Conservation (phyloP, 2,113 vertebrate species). For the Eleginops maclovinus region DNA sequence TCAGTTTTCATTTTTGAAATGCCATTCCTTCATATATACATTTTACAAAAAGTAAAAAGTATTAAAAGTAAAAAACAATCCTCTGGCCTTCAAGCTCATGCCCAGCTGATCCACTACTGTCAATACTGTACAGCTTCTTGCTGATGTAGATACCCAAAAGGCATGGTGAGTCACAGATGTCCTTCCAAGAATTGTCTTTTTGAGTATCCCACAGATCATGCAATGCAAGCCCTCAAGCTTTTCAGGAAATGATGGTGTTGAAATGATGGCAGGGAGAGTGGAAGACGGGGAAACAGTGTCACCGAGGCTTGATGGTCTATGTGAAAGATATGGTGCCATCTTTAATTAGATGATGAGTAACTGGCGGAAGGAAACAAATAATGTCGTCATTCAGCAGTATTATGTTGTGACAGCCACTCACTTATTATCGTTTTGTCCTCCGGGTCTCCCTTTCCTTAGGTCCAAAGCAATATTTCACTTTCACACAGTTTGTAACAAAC, state of each 20-base stretch:
- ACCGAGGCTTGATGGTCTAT: conserved; percentile 62
- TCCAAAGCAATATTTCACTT: conserved; percentile 29
- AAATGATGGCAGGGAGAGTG: conserved; percentile 20
- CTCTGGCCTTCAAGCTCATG: not conserved
- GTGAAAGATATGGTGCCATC: conserved; percentile 72
- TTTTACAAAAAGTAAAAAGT: not conserved
- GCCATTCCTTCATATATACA: not conserved
- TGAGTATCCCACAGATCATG: conserved; percentile 51
- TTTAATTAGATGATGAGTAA: conserved; percentile 74
- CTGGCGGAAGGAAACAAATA: conserved; percentile 74
- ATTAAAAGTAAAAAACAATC: not conserved
- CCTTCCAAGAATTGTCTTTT: conserved; percentile 57
- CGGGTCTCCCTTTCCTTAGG: conserved; percentile 18
- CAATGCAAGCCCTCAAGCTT: conserved; percentile 43
- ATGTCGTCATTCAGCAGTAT: conserved; percentile 71
- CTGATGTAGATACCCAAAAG: conserved; percentile 36
- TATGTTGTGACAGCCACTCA: conserved; percentile 72
- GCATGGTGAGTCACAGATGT: conserved; percentile 65
- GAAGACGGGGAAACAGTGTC: conserved; percentile 41
- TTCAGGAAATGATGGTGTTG: conserved; percentile 49
- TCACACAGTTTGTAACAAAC: not conserved
- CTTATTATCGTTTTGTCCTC: conserved; percentile 65
- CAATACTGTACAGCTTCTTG: conserved; percentile 47
- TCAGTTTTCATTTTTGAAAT: not conserved
- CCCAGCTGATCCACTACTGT: conserved; percentile 31